Conservation (phyloP, 2,113 vertebrate species). For the Narcine bancroftii region DNA sequence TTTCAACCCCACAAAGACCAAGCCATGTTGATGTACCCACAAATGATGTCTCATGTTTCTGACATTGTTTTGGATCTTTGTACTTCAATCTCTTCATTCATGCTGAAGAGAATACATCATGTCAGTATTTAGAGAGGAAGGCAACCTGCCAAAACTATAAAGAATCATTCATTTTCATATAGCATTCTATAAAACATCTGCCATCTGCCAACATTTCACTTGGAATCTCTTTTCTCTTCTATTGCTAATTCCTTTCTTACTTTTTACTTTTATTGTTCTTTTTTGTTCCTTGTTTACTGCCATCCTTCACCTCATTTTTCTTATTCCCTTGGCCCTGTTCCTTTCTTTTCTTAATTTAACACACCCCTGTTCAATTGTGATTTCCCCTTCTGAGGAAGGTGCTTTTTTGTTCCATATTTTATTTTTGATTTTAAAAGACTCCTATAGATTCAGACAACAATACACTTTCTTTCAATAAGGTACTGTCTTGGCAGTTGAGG, state of each 20-base stretch:
- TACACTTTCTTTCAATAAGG: too few relatives aligned
- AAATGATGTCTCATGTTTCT: conserved; percentile 16
- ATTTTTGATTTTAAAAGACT: too few relatives aligned
- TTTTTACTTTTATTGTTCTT: not conserved
- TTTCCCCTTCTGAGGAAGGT: not conserved
- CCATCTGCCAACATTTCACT: not conserved
- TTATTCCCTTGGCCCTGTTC: not conserved
- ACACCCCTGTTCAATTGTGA: not conserved
- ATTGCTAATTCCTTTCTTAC: not conserved
- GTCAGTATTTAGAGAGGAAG: not conserved
- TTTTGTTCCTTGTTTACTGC: not conserved
- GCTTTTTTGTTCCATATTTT: too few relatives aligned
- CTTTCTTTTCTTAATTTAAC: not conserved
- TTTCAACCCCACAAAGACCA: not conserved
- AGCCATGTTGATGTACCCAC: not conserved
- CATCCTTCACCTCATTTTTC: not conserved
- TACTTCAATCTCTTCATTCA: not conserved
- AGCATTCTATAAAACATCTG: not conserved
- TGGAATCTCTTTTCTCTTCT: not conserved
- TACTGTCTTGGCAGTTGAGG: too few relatives aligned
- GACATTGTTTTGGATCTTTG: not conserved
- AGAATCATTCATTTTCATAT: not conserved
- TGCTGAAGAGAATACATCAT: not conserved
- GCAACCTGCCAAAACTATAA: not conserved
- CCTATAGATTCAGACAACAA: too few relatives aligned